phyloP scores from a whole-genome alignment of 2,113 vertebrate genomes.

The Callorhinus ursinus region DNA sequence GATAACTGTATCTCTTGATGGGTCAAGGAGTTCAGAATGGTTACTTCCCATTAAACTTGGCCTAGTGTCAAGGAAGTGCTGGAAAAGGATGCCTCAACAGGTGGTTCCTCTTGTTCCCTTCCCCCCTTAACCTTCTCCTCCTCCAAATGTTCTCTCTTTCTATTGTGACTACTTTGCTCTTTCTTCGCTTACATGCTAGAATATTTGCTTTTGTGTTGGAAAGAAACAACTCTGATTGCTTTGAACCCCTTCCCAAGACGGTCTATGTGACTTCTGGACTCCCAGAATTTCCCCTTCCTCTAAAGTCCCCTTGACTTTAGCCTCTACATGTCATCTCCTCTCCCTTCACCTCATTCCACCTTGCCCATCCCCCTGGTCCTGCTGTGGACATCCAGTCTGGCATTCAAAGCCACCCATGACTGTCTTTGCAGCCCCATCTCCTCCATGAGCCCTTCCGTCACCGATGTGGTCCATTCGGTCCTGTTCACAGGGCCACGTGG shows the following conservation, averaged over 20 bases:
- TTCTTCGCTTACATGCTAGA: neutral
- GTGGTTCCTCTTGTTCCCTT: neutral
- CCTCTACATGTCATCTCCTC: rapidly evolving
- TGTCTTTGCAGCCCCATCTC: neutral
- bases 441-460: neutral
- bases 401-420: neutral
- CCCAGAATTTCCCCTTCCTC: neutral
- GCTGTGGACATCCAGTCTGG: rapidly evolving
- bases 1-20: rapidly evolving
- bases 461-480: rapidly evolving
- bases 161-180: neutral
- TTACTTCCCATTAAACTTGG: rapidly evolving
- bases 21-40: neutral
- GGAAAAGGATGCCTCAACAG: rapidly evolving
- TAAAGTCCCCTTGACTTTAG: neutral
- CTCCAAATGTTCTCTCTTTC: neutral
- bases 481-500: too few species aligned
- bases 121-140: rapidly evolving
- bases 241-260: neutral
- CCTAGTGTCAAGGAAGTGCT: rapidly evolving
- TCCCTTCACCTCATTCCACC: neutral
- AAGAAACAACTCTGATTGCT: neutral
- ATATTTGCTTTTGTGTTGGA: neutral
- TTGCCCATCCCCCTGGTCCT: neutral
- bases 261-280: rapidly evolving